Base-by-base conservation (phyloP, 2,888 invertebrate genomes). In the Belgica antarctica region DNA sequence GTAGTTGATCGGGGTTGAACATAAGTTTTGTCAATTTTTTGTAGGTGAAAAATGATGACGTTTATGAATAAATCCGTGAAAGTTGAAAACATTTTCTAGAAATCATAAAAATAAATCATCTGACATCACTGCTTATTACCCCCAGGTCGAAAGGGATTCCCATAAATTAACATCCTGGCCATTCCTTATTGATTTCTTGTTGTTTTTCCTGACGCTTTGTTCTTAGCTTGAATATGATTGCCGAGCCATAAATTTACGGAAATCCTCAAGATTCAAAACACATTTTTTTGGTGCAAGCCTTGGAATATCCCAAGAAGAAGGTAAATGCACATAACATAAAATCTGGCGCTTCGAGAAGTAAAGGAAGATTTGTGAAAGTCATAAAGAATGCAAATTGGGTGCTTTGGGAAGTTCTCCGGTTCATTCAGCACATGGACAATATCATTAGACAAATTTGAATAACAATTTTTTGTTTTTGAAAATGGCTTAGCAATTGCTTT, bases 271-370 rank as follows among this genome's bases (percentile, higher is more conserved):
- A 34, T 12, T 34, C 34, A 34, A 7, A 34, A 12, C 34, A 34
- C 7, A 34, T 34, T 34, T 34, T 12, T n/a, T 15, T 41, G 41
- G 41, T n/a, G n/a, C n/a, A n/a, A n/a, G n/a, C n/a, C n/a, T n/a
- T n/a, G 41, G 41, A 41, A 41, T 41, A 3, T 41, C 41, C 41
- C 41, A 41, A 41, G 41, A 41, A 10, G 41, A 31, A 41, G 41
- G 15, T 12, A 41, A n/a, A n/a, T n/a, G 41, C 41, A 41, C 15
- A 41, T 41, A 41, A 41, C 15, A n/a, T 34, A 41, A 41, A 5
- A n/a, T 41, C 41, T 41, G 41, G 41, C 41, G 41, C 41, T 41
- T 41, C 41, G 41, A n/a, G n/a, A 10, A 41, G 10, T 41, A n/a
- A 41, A 41, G n/a, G n/a, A n/a, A n/a, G 3, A n/a, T 5, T 5